Evolutionary conservation across 2,888 invertebrate genomes (phyloP).

Genomic region (Leucozona laternaria): DNA sequence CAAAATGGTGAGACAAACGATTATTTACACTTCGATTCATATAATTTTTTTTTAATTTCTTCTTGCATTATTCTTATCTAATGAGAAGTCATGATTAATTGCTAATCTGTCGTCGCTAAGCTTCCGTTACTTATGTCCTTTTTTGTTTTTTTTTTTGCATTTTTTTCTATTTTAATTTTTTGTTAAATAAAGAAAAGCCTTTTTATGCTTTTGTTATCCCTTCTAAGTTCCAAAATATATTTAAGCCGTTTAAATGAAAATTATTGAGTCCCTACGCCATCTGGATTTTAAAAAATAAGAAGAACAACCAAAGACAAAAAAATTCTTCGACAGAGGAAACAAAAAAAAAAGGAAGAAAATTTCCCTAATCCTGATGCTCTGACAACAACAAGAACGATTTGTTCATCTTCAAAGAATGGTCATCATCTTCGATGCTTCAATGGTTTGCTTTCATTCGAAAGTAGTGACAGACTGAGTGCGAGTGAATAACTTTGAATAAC

Average conservation of each 20-base stretch:
- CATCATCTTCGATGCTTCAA: constrained; percentile 59
- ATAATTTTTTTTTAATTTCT: not conserved
- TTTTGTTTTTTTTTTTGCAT: constrained; percentile 38
- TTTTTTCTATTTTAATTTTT: constrained; percentile 1
- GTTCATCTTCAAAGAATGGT: constrained; percentile 55
- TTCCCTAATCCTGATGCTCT: constrained; percentile 47
- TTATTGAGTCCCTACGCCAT: constrained; percentile 69
- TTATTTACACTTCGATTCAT: constrained; percentile 62
- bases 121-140: constrained; percentile 51
- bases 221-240: constrained; percentile 52
- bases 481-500: constrained; percentile 18
- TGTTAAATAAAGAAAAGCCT: not conserved
- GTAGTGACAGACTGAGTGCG: constrained; percentile 22
- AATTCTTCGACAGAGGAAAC: constrained; percentile 2
- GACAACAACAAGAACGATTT: constrained; percentile 26
- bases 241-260: constrained; percentile 72
- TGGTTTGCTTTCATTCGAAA: constrained; percentile 7
- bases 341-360: constrained; percentile 14
- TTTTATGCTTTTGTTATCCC: constrained; percentile 31
- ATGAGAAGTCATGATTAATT: constrained; percentile 70
- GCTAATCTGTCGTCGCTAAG: constrained; percentile 50
- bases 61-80: constrained; percentile 43
- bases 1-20: constrained; percentile 41
- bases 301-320: constrained; percentile 22
- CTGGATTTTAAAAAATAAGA: constrained; percentile 43